phyloP scores from a whole-genome alignment of 2,888 invertebrate species.

The Didymodactylos carnosus region DNA sequence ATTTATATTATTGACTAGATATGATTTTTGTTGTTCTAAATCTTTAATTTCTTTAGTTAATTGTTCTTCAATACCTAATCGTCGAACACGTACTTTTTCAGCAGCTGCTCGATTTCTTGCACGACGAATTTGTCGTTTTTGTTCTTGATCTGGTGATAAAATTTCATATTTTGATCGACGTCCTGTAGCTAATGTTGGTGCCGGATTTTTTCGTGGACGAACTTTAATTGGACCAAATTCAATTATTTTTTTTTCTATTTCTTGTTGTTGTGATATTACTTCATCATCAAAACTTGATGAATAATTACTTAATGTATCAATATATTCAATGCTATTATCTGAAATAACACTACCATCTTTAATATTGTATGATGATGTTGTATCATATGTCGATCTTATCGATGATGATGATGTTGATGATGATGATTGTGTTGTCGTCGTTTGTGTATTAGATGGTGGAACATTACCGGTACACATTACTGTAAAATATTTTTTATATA shows the following conservation, averaged over 20 bases:
- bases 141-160: conserved; percentile 6
- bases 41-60: background rate
- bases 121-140: conserved; percentile 7
- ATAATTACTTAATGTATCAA: too few species aligned
- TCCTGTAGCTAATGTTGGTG: conserved; percentile 9
- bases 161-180: conserved; percentile 7
- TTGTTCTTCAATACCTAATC: background rate
- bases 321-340: too few species aligned
- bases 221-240: conserved; percentile 11
- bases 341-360: too few species aligned
- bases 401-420: too few species aligned
- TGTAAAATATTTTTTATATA: too few species aligned
- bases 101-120: conserved; percentile 11
- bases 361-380: too few species aligned
- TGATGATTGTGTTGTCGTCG: too few species aligned
- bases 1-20: background rate
- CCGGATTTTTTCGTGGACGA: conserved; percentile 4
- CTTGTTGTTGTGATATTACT: too few species aligned
- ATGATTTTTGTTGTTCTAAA: background rate
- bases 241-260: background rate
- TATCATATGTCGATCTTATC: too few species aligned
- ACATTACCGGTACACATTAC: too few species aligned
- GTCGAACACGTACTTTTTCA: conserved; percentile 7
- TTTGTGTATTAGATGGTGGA: too few species aligned
- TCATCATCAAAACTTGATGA: too few species aligned